phyloP scores from a whole-genome alignment of 2,888 invertebrate genomes.

The Xestia sexstrigata region DNA sequence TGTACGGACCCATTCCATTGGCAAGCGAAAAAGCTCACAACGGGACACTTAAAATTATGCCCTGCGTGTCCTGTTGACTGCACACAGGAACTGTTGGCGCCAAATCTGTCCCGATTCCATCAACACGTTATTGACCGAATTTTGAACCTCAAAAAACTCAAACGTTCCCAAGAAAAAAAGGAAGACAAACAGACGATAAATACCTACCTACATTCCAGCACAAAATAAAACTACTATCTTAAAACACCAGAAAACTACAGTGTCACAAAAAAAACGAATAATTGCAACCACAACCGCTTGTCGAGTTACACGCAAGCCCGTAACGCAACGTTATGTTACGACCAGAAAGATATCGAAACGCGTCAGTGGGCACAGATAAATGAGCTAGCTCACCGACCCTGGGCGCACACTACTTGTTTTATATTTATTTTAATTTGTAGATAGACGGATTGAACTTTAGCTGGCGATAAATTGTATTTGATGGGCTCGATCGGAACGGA shows the following conservation, averaged over 20 bases:
- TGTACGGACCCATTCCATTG: too few relatives aligned
- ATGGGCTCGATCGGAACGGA: neutral
- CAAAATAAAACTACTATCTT: neutral
- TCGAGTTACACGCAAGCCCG: conserved; percentile 48
- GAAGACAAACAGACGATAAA: neutral
- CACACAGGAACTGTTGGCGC: neutral
- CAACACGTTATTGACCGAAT: too few relatives aligned
- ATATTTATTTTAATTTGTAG: neutral
- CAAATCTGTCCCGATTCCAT: neutral
- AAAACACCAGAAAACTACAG: neutral
- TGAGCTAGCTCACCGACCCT: conserved; percentile 64
- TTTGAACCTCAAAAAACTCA: too few relatives aligned
- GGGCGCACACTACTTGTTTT: conserved; percentile 34
- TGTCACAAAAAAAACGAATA: conserved; percentile 19
- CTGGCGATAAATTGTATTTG: neutral
- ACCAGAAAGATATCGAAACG: conserved; percentile 48
- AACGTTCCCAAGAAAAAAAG: neutral
- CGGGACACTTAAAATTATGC: neutral
- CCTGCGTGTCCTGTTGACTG: neutral
- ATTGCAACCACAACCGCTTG: conserved; percentile 16
- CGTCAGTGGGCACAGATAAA: conserved; percentile 63
- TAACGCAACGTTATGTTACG: conserved; percentile 47
- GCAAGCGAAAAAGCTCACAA: too few relatives aligned
- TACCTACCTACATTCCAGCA: neutral
- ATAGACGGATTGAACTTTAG: neutral